Evolutionary conservation across 2,888 invertebrate genomes (phyloP).

Genomic region (Eudasyphora cyanicolor): DNA sequence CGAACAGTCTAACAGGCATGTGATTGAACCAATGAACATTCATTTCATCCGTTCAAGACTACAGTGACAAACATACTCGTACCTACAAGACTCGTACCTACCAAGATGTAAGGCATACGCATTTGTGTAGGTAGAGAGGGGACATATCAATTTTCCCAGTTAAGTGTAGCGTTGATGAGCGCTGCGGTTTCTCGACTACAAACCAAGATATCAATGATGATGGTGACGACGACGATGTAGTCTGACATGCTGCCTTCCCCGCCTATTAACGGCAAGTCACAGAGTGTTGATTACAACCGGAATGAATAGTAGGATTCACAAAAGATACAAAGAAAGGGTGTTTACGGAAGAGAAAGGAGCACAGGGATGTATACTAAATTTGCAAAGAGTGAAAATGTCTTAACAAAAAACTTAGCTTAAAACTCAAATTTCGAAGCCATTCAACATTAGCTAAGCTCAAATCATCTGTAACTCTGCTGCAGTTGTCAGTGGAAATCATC

Average conservation of each 20-base stretch:
- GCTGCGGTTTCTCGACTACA: not conserved
- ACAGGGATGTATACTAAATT: not conserved
- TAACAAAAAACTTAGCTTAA: not conserved
- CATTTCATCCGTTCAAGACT: too few relatives aligned
- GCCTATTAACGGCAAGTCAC: not conserved
- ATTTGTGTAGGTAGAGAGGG: too few relatives aligned
- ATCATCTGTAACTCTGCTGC: not conserved
- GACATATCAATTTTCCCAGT: not conserved
- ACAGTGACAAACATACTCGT: too few relatives aligned
- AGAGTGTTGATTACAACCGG: constrained; percentile 22
- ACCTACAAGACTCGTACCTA: too few relatives aligned
- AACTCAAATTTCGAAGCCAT: too few relatives aligned
- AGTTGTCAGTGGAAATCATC: too few relatives aligned
- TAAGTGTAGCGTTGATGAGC: not conserved
- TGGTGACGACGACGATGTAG: not conserved
- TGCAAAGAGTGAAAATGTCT: not conserved
- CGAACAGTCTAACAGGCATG: not conserved
- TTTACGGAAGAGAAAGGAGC: too few relatives aligned
- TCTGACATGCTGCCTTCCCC: not conserved
- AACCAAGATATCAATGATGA: not conserved
- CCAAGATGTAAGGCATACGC: too few relatives aligned
- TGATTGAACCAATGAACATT: not conserved
- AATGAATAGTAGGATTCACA: not conserved
- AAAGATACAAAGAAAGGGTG: not conserved
- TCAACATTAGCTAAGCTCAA: not conserved